A percentile compares a stretch with the other conserved stretches of the same genome.
phyloP scores from a whole-genome alignment of 37 sponge, comb jelly and placozoan genomes.

The Ephydatia muelleri region DNA sequence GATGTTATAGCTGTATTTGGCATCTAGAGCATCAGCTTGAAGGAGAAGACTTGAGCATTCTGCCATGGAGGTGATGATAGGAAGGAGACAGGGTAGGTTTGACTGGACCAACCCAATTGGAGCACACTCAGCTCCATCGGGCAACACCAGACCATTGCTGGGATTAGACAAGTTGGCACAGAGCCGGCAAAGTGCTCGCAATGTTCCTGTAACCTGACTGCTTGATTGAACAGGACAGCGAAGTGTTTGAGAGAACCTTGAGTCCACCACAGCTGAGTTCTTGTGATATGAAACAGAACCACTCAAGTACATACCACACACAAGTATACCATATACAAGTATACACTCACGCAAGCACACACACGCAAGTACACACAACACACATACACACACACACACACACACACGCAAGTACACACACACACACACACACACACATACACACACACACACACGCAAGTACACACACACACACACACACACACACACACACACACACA shows the following conservation, averaged over 20 bases:
- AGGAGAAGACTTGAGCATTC: background rate
- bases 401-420: too few species aligned
- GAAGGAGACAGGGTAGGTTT: background rate
- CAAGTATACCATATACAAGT: too few species aligned
- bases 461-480: too few species aligned
- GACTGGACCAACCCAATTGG: slow-evolving; percentile 21
- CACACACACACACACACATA: too few species aligned
- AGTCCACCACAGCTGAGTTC: slow-evolving; percentile 37
- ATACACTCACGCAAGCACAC: too few species aligned
- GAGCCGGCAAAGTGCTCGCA: slow-evolving; percentile 64
- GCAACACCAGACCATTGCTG: slow-evolving; percentile 49
- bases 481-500: too few species aligned
- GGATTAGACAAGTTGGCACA: slow-evolving; percentile 54
- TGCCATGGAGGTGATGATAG: background rate
- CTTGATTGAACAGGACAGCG: background rate
- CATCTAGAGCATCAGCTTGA: background rate
- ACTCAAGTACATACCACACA: too few species aligned
- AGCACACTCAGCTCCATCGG: slow-evolving; percentile 47
- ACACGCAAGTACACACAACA: too few species aligned
- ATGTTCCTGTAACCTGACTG: slow-evolving; percentile 2
- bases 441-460: too few species aligned
- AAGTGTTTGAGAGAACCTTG: background rate
- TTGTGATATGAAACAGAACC: background rate
- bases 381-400: too few species aligned
- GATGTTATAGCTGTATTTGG: background rate